Base-by-base conservation (phyloP, 2,888 invertebrate species). In the Phengaris arion region DNA sequence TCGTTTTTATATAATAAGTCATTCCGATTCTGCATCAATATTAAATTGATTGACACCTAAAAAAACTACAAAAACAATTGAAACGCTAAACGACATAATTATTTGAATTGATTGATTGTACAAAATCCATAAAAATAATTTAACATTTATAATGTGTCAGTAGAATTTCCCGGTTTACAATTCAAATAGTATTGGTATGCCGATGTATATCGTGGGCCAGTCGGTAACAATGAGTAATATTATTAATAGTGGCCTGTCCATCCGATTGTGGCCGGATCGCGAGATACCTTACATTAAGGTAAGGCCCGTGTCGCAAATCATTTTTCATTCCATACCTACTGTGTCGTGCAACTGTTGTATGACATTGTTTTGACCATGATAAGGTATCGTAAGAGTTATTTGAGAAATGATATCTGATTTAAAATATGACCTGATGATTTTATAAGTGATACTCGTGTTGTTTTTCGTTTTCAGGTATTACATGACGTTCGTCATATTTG, bases 181-280 rank as follows among this genome's bases (percentile, higher is more conserved):
- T 75, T 55, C 68, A 68, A 74, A 74, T 74, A 51, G 35, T 68
- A 46, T 54, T 54, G 74, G 69, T 54, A 75, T 70, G 75, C 77
- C 83, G 87, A 89, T 89, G 82, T 82, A 82, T 86, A 87, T 88
- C 88, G 78, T 76, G 80, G 70, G 81, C 83, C 51, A 22, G 64
- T 64, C 22, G 83, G 82, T 86, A 87, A 89, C 89, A 89, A 87
- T 86, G 87, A 87, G 82, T 90, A 89, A 91, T 89, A 91, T 90
- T 92, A 93, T 93, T 92, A 93, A 93, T 93, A 92, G 89, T 81
- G 80, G 76, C 78, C 86, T 86, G 93, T 92, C 92, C 85, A 79
- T 84, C 84, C 82, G 87, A 85, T 86, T 84, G 87, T 86, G 87
- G 86, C 85, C 81, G 85, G 83, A 85, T 83, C 81, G 82, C 82